Evolutionary conservation across 1,140 invertebrate species (phyloP), one percentile per base, ranked within the genome.

Genomic region (Ceratina japonica): DNA sequence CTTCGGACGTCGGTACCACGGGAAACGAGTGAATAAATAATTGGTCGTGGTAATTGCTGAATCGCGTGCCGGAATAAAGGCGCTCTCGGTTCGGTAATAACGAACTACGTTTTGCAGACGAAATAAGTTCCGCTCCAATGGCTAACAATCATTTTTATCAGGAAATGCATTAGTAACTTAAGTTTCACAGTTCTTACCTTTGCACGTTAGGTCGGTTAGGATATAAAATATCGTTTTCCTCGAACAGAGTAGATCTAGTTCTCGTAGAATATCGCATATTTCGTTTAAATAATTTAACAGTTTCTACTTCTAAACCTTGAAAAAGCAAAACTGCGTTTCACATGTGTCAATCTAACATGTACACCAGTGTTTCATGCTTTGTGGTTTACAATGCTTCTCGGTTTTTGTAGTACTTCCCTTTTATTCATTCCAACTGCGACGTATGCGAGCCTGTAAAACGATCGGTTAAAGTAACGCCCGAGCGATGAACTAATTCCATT

Each of bases 401-500:
- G 4, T 62, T 71, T 65, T 73, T 79, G 37, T 44, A 44, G 37
- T 65, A 49, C 31, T 44, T 49, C 58, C 15, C 69, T 73, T 73
- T 71, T 72, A 72, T 31, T 49, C 56, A 37, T 7, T 2, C 16
- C 12, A 44, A 20, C 20, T 24, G 12, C 27, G 12, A 22, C 24
- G 18, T 51, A 31, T 22, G n/a, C 22, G 15, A 51, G 44, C 13
- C 12, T n/a, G 20, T 24, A 51, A 66, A 75, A 13, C 27, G 16
- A n/a, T 18, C 27, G 12, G 51, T 69, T 62, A 51, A 68, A 75
- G 37, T 44, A 37, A 7, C 16, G 18, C 15, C 20, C 54, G 69
- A 73, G 61, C 70, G 61, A 73, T 64, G 70, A 79, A 64, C 68
- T 73, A 73, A 78, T 78, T 78, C 59, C 69, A 73, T 73, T 68